phyloP scores from a whole-genome alignment of 2,113 vertebrate genomes.

The Myiopsitta monachus region DNA sequence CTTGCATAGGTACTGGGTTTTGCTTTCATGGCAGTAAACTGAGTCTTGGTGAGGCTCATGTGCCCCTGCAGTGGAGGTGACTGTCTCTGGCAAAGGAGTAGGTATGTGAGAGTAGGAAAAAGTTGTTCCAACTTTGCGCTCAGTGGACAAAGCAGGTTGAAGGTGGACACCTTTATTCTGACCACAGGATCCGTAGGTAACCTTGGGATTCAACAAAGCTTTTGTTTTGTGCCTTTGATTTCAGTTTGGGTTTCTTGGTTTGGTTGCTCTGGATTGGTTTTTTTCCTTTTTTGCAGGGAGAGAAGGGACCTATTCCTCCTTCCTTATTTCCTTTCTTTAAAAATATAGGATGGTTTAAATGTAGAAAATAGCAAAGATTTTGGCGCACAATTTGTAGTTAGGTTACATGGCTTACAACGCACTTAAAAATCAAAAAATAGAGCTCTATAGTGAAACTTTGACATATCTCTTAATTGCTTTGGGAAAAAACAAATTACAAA shows the following conservation, averaged over 20 bases:
- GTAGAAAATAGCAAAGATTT: background rate
- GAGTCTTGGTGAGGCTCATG: background rate
- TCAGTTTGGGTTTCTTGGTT: background rate
- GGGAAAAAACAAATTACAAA: background rate
- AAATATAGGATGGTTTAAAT: background rate
- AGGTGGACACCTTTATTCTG: background rate
- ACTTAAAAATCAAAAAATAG: background rate
- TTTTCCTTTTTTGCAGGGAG: background rate
- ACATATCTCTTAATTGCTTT: background rate
- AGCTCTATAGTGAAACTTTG: background rate
- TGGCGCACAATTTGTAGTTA: background rate
- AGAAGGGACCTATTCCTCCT: background rate
- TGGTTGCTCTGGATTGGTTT: background rate
- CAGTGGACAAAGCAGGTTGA: background rate
- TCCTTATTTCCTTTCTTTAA: background rate
- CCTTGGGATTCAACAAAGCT: background rate
- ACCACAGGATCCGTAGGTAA: accelerated
- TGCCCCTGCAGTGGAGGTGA: background rate
- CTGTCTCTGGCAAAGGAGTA: background rate
- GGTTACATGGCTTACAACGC: background rate
- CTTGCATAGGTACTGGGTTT: too few relatives aligned
- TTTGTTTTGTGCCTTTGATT: background rate
- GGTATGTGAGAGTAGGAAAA: background rate
- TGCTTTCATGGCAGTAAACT: accelerated
- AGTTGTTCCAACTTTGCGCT: accelerated